Conservation (phyloP, 1,140 invertebrate species). For the Subanguina moxae region DNA sequence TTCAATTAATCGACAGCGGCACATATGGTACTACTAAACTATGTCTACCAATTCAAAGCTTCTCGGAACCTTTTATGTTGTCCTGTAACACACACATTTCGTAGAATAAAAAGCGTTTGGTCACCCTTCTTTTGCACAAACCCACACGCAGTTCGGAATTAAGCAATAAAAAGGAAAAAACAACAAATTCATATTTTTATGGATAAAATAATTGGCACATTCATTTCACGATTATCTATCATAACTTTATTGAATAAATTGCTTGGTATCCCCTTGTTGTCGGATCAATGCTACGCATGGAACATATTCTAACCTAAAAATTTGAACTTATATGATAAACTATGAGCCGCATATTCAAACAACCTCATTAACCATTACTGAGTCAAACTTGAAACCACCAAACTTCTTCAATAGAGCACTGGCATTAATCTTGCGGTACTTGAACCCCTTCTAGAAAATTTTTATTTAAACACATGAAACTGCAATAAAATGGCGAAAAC, state of each 20-base stretch:
- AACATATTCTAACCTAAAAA: background rate
- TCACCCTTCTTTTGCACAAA: too few species aligned
- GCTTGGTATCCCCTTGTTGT: background rate
- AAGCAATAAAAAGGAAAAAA: too few species aligned
- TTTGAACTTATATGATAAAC: background rate
- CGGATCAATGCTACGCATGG: background rate
- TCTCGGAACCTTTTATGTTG: too few species aligned
- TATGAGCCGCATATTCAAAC: background rate
- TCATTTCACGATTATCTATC: background rate
- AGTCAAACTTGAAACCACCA: slow-evolving; percentile 19
- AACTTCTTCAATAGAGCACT: slow-evolving; percentile 13
- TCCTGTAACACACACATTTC: too few species aligned
- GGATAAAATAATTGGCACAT: background rate
- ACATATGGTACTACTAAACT: too few species aligned
- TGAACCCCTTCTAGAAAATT: background rate
- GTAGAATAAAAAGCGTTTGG: too few species aligned
- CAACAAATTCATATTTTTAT: too few species aligned
- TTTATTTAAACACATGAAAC: background rate
- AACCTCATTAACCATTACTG: slow-evolving; percentile 22
- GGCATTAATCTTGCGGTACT: slow-evolving; percentile 15
- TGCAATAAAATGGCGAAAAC: slow-evolving; percentile 12
- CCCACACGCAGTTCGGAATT: too few species aligned
- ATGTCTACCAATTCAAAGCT: too few species aligned
- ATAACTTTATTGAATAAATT: background rate
- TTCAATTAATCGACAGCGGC: too few species aligned